Evolutionary conservation across 64 coral and sea anemone genomes (phyloP), one percentile per base, ranked within the genome.

Genomic region (Montipora capricornis): DNA sequence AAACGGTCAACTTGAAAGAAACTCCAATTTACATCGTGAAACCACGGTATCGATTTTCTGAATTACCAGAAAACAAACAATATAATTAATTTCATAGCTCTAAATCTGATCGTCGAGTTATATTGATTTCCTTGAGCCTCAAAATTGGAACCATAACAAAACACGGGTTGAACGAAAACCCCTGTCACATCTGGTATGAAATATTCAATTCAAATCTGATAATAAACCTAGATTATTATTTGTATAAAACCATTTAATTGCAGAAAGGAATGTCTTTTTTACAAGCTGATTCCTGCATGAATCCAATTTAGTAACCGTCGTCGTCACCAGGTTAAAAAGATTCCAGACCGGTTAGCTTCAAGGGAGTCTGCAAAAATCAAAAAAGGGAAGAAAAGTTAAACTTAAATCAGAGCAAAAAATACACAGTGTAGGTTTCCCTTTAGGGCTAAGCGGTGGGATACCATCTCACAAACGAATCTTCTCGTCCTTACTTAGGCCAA

Each of bases 211-310:
- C 46, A 70, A 71, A 49, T 22, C 6, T 49, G 46, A 48, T 11
- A 49, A 73, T 73, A 70, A 86, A 86, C 17, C 71, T 44, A 71
- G 8, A 67, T 49, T 86, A 69, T 78, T 78, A 17, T 73, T 73
- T 48, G 46, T 86, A 86, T 52, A 71, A 86, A 70, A 86, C 45
- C 62, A 69, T 20, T 84, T 8, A 8, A 50, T 71, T 47, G 58
- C 20, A 8, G 15, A 47, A 15, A 73, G 49, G 69, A 26, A 47
- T 86, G 17, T 82, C 82, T 71, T 47, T 73, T 71, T 86, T 70
- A 71, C 82, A 86, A 37, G 37, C 1, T 37, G 37, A 37, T 37
- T 37, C 37, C 37, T 37, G 37, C 37, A 37, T 37, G 37, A 37
- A 37, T 37, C 37, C 37, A 37, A 37, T 37, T 37, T 37, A 37